phyloP scores from a whole-genome alignment of 2,888 invertebrate genomes.

The Trichopoda pennipes region DNA sequence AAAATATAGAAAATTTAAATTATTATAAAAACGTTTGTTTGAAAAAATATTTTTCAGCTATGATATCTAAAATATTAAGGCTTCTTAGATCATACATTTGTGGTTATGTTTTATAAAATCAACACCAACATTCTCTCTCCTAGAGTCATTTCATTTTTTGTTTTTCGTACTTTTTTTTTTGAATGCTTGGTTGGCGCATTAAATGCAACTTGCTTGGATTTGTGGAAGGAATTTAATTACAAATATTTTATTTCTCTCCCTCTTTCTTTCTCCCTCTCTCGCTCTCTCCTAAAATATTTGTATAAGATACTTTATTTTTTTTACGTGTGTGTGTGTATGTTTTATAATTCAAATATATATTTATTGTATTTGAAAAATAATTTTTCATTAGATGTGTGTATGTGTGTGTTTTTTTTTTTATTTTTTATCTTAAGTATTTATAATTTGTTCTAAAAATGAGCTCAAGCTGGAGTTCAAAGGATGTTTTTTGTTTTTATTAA shows the following conservation, averaged over 20 bases:
- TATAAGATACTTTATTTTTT: slow-evolving; percentile 48
- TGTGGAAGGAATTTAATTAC: slow-evolving; percentile 75
- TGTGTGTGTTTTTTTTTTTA: not conserved
- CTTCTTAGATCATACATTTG: slow-evolving; percentile 32
- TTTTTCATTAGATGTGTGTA: not conserved
- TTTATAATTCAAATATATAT: not conserved
- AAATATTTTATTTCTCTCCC: slow-evolving; percentile 50
- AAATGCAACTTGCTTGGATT: slow-evolving; percentile 76
- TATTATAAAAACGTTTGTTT: slow-evolving; percentile 1
- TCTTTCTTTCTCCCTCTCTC: slow-evolving; percentile 46
- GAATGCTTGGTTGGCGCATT: slow-evolving; percentile 74
- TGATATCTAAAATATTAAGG: not conserved
- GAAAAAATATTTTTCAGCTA: not conserved
- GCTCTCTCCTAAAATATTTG: slow-evolving; percentile 49
- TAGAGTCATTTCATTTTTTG: slow-evolving; percentile 63
- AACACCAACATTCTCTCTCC: slow-evolving; percentile 70
- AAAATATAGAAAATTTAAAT: not conserved
- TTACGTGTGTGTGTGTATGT: slow-evolving; percentile 1
- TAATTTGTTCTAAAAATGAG: slow-evolving; percentile 51
- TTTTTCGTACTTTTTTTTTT: slow-evolving; percentile 57
- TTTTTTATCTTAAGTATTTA: slow-evolving; percentile 8
- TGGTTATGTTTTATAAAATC: slow-evolving; percentile 60
- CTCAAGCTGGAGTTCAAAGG: slow-evolving; percentile 30
- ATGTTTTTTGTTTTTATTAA: slow-evolving; percentile 46
- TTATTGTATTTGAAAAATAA: slow-evolving; percentile 16